Evolutionary conservation across 2,113 vertebrate species (phyloP).

Genomic region (Nycticebus coucang): DNA sequence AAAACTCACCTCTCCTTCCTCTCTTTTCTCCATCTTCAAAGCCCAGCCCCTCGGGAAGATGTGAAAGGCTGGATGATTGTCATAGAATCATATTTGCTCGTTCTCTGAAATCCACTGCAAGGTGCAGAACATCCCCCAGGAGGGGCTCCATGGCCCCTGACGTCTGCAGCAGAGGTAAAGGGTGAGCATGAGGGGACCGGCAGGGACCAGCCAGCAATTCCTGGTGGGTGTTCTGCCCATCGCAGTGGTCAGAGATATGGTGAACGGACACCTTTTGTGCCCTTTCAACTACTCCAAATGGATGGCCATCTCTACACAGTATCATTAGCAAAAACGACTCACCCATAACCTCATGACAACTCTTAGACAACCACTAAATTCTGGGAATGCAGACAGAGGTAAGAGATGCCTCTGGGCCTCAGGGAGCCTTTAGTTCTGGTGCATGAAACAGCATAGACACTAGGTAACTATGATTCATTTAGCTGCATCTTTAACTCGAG

Average conservation of each 20-base stretch:
- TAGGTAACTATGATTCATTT: not conserved
- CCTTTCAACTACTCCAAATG: not conserved
- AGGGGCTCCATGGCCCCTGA: too few species aligned
- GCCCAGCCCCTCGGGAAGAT: not conserved
- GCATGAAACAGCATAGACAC: not conserved
- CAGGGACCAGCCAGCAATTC: too few species aligned
- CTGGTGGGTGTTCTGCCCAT: too few species aligned
- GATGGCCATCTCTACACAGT: not conserved
- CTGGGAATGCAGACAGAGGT: not conserved
- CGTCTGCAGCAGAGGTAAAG: not conserved
- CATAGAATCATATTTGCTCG: not conserved
- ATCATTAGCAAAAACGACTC: not conserved
- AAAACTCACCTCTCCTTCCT: not conserved
- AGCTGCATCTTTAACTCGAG: not conserved
- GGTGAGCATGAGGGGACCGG: accelerated
- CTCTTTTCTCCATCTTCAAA: not conserved
- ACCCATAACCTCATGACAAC: not conserved
- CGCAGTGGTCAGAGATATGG: not conserved
- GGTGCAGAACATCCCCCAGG: too few species aligned
- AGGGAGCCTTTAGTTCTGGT: not conserved
- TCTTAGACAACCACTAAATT: not conserved
- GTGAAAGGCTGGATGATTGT: not conserved
- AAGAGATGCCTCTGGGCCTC: not conserved
- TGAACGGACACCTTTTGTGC: not conserved
- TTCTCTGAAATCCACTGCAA: not conserved